Percentiles rank a stretch among this genome's conserved stretches.
These are phyloP conservation scores for Phenganax marumi DNA, from an alignment of 92 coral and sea anemone genomes.

Conservation along the genomic window DNA sequence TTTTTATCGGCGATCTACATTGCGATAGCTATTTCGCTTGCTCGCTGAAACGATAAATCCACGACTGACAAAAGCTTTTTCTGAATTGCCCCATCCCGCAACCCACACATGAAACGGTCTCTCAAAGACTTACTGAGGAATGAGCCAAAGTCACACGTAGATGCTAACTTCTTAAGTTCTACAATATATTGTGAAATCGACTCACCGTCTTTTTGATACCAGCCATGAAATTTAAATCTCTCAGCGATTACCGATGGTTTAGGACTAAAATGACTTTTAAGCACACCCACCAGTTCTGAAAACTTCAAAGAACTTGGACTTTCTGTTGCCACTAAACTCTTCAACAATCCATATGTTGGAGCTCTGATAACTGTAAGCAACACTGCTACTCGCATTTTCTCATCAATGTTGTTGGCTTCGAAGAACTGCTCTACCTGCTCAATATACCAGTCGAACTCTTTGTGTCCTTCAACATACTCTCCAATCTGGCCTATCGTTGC, in stretches of 20 bases:
- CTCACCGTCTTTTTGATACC: slow-evolving; percentile 34
- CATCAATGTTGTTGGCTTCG: slow-evolving; percentile 21
- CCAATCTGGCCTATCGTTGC: too few species aligned
- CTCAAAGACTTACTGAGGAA: background rate
- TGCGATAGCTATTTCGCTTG: slow-evolving; percentile 44
- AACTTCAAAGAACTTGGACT: slow-evolving; percentile 3
- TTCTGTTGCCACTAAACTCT: slow-evolving; percentile 26
- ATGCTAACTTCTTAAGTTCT: slow-evolving; percentile 39
- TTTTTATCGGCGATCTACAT: too few species aligned
- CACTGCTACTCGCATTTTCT: background rate
- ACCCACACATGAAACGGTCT: slow-evolving; percentile 44
- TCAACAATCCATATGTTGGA: slow-evolving; percentile 17
- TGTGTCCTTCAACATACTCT: slow-evolving; percentile 22
- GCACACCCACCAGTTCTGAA: too few species aligned
- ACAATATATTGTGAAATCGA: slow-evolving; percentile 26
- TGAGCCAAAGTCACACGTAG: slow-evolving; percentile 20
- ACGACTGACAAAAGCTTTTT: too few species aligned
- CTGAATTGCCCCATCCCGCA: too few species aligned
- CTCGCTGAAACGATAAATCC: too few species aligned
- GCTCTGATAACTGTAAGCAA: slow-evolving; percentile 19
- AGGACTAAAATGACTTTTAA: slow-evolving; percentile 29
- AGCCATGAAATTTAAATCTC: slow-evolving; percentile 42
- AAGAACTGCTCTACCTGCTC: slow-evolving; percentile 19
- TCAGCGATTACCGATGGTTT: slow-evolving; percentile 44
- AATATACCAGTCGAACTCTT: slow-evolving; percentile 36